Conservation (phyloP, 2,888 invertebrate species). For the Strigamia transsilvanica region DNA sequence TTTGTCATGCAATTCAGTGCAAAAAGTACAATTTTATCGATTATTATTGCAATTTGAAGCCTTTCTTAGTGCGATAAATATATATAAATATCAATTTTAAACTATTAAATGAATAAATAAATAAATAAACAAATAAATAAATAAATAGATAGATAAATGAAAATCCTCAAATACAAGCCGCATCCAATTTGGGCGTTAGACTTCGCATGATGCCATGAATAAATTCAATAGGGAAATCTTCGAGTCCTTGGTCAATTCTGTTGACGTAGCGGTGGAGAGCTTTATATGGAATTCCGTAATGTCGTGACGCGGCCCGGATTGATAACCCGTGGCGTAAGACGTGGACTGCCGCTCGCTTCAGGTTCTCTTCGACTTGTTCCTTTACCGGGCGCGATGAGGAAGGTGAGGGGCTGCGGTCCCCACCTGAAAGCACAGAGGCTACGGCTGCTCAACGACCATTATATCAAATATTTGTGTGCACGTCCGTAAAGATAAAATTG, state of each 20-base stretch:
- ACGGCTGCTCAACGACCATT: not conserved
- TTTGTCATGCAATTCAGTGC: not conserved
- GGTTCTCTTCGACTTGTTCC: slow-evolving; percentile 55
- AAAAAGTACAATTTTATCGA: not conserved
- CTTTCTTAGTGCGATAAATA: not conserved
- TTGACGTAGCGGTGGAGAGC: slow-evolving; percentile 55
- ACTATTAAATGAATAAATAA: no score
- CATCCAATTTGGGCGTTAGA: not conserved
- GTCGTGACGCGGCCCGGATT: slow-evolving; percentile 54
- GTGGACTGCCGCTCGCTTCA: slow-evolving; percentile 55
- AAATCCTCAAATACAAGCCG: slow-evolving; percentile 3
- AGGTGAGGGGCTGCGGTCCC: slow-evolving; percentile 20
- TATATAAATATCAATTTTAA: not conserved
- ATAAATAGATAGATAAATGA: not conserved
- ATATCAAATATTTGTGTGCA: not conserved
- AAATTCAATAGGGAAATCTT: slow-evolving; percentile 49
- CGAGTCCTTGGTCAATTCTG: slow-evolving; percentile 54
- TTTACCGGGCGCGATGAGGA: slow-evolving; percentile 48
- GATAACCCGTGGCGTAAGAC: slow-evolving; percentile 53
- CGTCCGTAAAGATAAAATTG: not conserved
- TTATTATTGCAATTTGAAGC: not conserved
- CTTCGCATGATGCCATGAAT: not conserved
- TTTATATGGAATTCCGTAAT: slow-evolving; percentile 55
- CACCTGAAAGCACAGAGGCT: slow-evolving; percentile 52
- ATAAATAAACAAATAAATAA: not conserved